Evolutionary conservation across 2,797 vertebrate genomes (phyloP).

Genomic region (Parambassis ranga): DNA sequence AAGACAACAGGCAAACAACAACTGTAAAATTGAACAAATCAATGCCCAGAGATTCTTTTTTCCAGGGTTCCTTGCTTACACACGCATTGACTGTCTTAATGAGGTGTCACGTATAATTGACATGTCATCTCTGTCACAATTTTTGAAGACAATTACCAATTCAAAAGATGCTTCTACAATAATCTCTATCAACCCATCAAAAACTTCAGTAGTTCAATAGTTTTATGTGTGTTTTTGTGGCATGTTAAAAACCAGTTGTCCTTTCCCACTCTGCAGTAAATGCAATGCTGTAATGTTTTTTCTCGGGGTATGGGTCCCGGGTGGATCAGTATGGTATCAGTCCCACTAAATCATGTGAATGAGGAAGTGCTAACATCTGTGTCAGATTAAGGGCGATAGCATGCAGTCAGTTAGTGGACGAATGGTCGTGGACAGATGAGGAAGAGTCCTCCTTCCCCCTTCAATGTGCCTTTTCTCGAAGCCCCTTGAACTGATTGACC

Average conservation of each 20-base stretch:
- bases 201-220: background rate
- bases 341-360: conserved; percentile 81
- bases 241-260: background rate
- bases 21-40: no score
- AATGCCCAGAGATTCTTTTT: no score
- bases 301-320: background rate
- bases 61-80: no score
- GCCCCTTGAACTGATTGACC: conserved; percentile 43
- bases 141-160: no score
- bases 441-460: conserved; percentile 12
- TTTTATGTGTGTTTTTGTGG: background rate
- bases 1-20: no score
- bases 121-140: no score
- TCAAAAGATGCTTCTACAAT: no score
- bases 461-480: conserved; percentile 10
- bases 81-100: no score
- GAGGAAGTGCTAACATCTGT: conserved; percentile 78
- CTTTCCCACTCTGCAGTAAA: background rate
- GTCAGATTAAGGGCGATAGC: conserved; percentile 67
- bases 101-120: no score
- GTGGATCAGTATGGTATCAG: conserved; percentile 55
- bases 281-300: background rate
- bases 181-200: background rate
- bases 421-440: conserved; percentile 16
- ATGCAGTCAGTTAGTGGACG: conserved; percentile 18